Conservation (phyloP, 2,113 vertebrate genomes). For the Calyptomena viridis region DNA sequence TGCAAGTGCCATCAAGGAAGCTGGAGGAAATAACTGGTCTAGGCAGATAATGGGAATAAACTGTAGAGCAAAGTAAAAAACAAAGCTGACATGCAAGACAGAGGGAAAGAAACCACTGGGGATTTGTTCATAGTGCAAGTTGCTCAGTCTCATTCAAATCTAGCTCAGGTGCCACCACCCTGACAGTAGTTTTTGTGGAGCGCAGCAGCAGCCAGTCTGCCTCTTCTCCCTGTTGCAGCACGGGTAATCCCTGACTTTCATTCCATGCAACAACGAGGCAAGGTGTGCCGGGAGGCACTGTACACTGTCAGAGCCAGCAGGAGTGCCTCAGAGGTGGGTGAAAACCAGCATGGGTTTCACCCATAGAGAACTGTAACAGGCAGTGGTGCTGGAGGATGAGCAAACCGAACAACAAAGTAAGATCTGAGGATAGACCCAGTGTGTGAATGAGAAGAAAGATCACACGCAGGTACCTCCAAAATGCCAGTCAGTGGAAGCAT, state of each 20-base stretch:
- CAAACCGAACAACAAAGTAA: background rate
- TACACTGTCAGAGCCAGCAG: background rate
- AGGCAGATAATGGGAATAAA: background rate
- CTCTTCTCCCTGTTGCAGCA: background rate
- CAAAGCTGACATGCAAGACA: background rate
- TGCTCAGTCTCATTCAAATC: background rate
- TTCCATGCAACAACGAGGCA: background rate
- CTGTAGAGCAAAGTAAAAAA: background rate
- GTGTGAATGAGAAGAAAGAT: background rate
- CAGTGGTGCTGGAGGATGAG: background rate
- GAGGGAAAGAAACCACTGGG: background rate
- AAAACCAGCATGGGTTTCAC: background rate
- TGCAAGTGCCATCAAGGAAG: background rate
- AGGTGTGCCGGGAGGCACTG: fast-evolving
- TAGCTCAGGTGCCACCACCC: background rate
- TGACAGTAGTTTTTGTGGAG: background rate
- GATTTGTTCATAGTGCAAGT: background rate
- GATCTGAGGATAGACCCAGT: background rate
- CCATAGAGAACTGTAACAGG: background rate
- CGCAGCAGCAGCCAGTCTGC: background rate
- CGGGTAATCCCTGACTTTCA: background rate
- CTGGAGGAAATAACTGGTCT: background rate
- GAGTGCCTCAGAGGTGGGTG: background rate
- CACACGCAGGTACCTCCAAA: no score
- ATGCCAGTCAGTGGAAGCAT: no score